Conservation (phyloP, 2,888 invertebrate genomes). For the Polyommatus icarus region DNA sequence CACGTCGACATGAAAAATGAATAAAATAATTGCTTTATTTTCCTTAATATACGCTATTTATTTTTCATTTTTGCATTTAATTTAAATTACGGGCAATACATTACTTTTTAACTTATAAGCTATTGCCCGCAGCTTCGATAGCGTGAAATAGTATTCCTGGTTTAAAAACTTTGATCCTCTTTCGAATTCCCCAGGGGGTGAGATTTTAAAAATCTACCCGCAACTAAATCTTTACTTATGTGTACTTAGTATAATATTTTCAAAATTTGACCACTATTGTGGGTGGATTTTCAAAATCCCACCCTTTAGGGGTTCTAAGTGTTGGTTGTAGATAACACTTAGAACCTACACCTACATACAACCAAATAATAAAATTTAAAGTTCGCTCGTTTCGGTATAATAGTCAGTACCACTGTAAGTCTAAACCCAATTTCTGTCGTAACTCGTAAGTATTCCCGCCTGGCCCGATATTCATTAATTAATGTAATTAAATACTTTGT, state of each 20-base stretch:
- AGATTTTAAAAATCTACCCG: not conserved
- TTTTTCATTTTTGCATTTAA: too few relatives aligned
- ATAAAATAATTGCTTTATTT: constrained; percentile 21
- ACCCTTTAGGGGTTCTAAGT: too few relatives aligned
- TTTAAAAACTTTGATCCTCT: too few relatives aligned
- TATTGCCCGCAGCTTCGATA: too few relatives aligned
- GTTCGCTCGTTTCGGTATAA: constrained; percentile 36
- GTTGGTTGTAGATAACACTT: not conserved
- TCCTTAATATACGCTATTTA: not conserved
- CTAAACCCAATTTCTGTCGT: constrained; percentile 41
- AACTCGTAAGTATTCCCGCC: constrained; percentile 20
- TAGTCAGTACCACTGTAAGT: constrained; percentile 36
- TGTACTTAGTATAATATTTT: too few relatives aligned
- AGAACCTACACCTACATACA: not conserved
- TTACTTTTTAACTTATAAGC: too few relatives aligned
- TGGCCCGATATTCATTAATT: not conserved
- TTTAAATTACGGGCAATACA: too few relatives aligned
- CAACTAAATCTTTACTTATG: too few relatives aligned
- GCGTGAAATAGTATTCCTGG: too few relatives aligned
- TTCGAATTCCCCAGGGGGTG: not conserved
- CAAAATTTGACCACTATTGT: too few relatives aligned
- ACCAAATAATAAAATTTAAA: too few relatives aligned
- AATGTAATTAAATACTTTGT: constrained; percentile 22
- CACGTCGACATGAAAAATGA: constrained; percentile 13
- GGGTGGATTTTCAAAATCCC: too few relatives aligned